Base-by-base conservation (phyloP, 1,140 invertebrate genomes). In the Meloidogyne exigua region DNA sequence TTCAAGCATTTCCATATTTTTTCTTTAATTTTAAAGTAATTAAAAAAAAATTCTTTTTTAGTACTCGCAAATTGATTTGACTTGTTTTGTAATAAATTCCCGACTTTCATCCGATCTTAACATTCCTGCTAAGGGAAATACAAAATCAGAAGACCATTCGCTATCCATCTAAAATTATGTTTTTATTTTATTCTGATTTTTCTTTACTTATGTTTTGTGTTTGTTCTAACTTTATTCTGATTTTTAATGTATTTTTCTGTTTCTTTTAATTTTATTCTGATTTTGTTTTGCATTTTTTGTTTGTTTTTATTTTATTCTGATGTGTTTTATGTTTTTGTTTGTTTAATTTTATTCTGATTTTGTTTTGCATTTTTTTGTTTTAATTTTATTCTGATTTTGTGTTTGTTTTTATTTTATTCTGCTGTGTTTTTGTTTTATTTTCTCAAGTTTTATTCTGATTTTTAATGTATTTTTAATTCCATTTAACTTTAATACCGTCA, bases 101-200 rank as follows among this genome's bases (percentile, higher is more conserved):
- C 71, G 42, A 28, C 71, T 73, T 5, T 62, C 71, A 2, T 65
- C 71, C 11, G 71, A 73, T 36, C 57, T 57, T 36, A 73, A 21
- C 57, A 73, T 42, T 39, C 18, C 28, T 26, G 36, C 21, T 36
- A 73, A 21, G 7, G 71, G 71, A 21, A 73, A 73, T 65, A 73
- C 71, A 63, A 73, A 73, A 63, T 73, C 28, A 21, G 71, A 73
- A n/a, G 66, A 67, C 66, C 66, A 67, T 42, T 67, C 66, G n/a
- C 36, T 71, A 28, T 71, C 68, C 68, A 71, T 71, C 68, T 71
- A 2, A n/a, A 28, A 15, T n/a, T 32, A 69, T 25, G 39, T 68
- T 68, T 18, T 68, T 10, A 68, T 68, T 68, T 21, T 10, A 68
- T 68, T 68, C n/a, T 26, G 0, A 26, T 26, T 68, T 44, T 69